Conservation (phyloP, 1,140 invertebrate genomes). For the Onthophagus taurus region DNA sequence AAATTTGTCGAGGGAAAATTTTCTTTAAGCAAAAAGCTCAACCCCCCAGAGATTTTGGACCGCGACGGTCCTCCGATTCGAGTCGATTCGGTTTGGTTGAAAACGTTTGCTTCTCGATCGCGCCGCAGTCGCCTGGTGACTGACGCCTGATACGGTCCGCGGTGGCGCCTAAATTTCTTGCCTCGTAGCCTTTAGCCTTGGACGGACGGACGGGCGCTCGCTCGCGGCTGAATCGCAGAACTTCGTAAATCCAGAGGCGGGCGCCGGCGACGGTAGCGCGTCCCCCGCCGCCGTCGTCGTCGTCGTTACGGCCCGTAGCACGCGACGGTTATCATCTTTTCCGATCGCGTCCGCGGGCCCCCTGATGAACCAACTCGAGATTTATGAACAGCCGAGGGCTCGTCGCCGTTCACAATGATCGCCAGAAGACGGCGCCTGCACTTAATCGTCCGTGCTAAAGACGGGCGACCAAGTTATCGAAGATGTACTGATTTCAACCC, state of each 20-base stretch:
- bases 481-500: too few species aligned
- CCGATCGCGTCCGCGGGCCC: conserved; percentile 10
- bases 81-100: background rate
- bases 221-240: conserved; percentile 6
- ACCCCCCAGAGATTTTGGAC: background rate
- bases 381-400: conserved; percentile 1
- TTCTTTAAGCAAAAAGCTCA: background rate
- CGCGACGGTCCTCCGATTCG: background rate
- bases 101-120: conserved; percentile 7
- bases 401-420: background rate
- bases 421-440: conserved; percentile 2
- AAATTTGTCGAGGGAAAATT: background rate
- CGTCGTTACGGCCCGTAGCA: conserved; percentile 2
- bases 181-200: conserved; percentile 6
- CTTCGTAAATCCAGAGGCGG: conserved; percentile 9
- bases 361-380: conserved; percentile 1
- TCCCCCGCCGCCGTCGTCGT: background rate
- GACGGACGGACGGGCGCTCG: background rate
- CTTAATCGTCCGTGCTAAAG: background rate
- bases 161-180: conserved; percentile 18
- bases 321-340: too few species aligned
- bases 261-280: conserved; percentile 7
- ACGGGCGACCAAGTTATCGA: too few species aligned
- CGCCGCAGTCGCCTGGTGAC: conserved; percentile 11
- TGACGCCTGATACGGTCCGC: conserved; percentile 14